Conservation (phyloP, 2,113 vertebrate species). For the Gymnocephalus cernua region DNA sequence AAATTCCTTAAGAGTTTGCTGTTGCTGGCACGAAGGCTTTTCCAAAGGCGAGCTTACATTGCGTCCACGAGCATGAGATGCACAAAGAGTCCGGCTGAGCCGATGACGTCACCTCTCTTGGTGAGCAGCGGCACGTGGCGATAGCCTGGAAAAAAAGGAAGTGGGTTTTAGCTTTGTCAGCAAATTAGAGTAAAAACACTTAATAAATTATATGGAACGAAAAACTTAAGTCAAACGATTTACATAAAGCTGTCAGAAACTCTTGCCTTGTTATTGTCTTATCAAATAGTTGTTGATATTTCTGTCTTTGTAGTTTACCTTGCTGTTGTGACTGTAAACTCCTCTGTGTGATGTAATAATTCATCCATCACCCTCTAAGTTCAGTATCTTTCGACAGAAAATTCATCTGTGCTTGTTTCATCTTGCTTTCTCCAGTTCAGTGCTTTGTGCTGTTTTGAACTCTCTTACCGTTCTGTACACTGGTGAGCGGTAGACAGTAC, state of each 20-base stretch:
- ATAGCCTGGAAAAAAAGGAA: slow-evolving; percentile 86
- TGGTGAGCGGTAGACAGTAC: slow-evolving; percentile 90
- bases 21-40: neutral
- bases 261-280: neutral
- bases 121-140: slow-evolving; percentile 93
- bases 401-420: neutral
- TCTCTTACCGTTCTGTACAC: slow-evolving; percentile 89
- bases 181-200: neutral
- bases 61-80: slow-evolving; percentile 85
- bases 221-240: neutral
- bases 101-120: slow-evolving; percentile 87
- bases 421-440: neutral
- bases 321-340: neutral
- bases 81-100: slow-evolving; percentile 92
- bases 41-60: slow-evolving; percentile 19
- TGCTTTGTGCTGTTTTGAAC: neutral
- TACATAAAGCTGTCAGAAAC: neutral
- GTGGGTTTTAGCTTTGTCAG: slow-evolving; percentile 17
- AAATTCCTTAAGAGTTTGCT: slow-evolving; percentile 22
- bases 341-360: neutral
- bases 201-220: neutral
- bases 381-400: neutral
- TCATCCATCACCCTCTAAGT: neutral
- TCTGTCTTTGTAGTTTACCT: too few relatives aligned
- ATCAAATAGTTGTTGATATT: neutral